Conservation (phyloP, 2,888 invertebrate species). For the Chrysolina oricalcia region DNA sequence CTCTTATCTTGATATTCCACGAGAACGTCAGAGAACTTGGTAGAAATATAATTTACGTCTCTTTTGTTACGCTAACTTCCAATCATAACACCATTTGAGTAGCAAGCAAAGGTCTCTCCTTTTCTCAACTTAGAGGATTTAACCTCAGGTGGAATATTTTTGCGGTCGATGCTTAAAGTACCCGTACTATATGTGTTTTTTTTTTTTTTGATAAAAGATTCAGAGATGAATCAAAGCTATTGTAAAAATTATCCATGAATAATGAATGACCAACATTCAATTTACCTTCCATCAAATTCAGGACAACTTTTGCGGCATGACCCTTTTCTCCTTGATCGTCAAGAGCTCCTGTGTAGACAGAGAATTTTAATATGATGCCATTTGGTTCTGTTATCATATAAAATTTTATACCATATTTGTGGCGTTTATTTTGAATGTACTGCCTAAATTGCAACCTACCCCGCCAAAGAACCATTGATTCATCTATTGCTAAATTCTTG, state of each 20-base stretch:
- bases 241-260: constrained; percentile 58
- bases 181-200: constrained; percentile 20
- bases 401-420: constrained; percentile 49
- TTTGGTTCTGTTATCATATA: constrained; percentile 55
- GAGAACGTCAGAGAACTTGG: too few species aligned
- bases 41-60: too few species aligned
- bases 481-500: too few species aligned
- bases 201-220: constrained; percentile 38
- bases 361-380: constrained; percentile 53
- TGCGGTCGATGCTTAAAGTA: not conserved
- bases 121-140: not conserved
- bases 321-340: constrained; percentile 55
- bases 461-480: too few species aligned
- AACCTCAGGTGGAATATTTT: not conserved
- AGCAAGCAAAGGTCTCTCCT: constrained; percentile 62
- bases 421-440: too few species aligned
- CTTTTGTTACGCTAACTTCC: too few species aligned
- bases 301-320: constrained; percentile 22
- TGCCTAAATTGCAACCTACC: too few species aligned
- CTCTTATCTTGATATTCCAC: too few species aligned
- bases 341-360: constrained; percentile 17
- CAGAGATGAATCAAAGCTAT: constrained; percentile 48
- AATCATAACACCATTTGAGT: too few species aligned
- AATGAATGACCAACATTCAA: constrained; percentile 34
- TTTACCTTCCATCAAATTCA: constrained; percentile 30